These are phyloP conservation scores for Araneus ventricosus DNA, from an alignment of 1,140 invertebrate species.

Conservation along the genomic window DNA sequence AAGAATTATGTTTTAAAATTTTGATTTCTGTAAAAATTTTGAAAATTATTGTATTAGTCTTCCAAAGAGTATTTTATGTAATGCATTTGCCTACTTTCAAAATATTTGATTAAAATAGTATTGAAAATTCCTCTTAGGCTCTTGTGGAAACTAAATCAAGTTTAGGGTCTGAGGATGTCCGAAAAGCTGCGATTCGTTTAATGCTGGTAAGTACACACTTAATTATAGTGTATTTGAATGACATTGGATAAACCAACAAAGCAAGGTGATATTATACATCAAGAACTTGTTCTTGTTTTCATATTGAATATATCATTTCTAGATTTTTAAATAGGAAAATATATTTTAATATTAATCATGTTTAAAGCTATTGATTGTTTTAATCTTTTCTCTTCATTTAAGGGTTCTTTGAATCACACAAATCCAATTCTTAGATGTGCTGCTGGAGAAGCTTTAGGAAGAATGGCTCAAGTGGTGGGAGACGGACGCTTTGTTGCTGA, in stretches of 20 bases:
- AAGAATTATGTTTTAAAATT: no score
- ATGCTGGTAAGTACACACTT: slow-evolving; percentile 81
- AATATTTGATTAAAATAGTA: no score
- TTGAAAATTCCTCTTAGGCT: slow-evolving; percentile 80
- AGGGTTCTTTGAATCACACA: slow-evolving; percentile 88
- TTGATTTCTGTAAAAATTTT: no score
- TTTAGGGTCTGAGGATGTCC: slow-evolving; percentile 93
- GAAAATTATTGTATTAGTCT: no score
- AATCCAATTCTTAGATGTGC: slow-evolving; percentile 93
- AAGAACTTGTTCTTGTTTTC: no score
- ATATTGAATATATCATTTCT: no score
- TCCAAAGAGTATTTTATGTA: no score
- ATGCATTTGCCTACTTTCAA: no score
- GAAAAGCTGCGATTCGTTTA: slow-evolving; percentile 90
- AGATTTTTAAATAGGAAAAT: no score
- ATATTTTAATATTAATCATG: not conserved
- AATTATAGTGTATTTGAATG: no score
- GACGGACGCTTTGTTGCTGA: slow-evolving; percentile 94
- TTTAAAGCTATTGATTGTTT: not conserved
- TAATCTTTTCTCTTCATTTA: slow-evolving; percentile 65
- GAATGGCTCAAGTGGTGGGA: slow-evolving; percentile 92
- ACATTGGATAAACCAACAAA: no score
- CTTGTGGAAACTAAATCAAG: slow-evolving; percentile 92
- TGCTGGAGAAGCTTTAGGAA: slow-evolving; percentile 91
- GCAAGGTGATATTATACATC: no score